Evolutionary conservation across 2,113 vertebrate species (phyloP), one percentile per base, ranked within the genome.

Genomic region (Fukomys damarensis): DNA sequence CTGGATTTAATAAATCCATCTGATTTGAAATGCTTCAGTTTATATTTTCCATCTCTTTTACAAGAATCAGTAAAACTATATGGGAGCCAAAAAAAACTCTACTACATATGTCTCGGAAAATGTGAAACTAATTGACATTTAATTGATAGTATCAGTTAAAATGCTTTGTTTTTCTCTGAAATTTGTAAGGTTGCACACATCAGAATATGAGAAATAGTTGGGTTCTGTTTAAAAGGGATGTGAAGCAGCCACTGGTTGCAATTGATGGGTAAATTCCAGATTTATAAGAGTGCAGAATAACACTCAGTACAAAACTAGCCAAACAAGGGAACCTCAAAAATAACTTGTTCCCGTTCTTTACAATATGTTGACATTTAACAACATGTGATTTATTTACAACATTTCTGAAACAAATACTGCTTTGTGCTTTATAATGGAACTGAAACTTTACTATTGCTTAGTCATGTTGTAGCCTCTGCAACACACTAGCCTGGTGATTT

Each of bases 111-210:
- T 83, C 79, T 91, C 26, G 70, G 11, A 86, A 66, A 79, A 22
- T n/a, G 6, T 80, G 63, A 95, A 96, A 72, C 54, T 65, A 83
- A 90, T 66, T 88, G 38, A 92, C 22, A 70, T 68, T 92, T 66
- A 19, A 46, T 59, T 17, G 46, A 54, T 5, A 76, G 5, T 2
- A 19, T 82, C 22, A 58, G 38, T 80, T 80, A 59, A 94, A 80
- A 66, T 41, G 52, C 13, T 74, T 90, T 80, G 26, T 20, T 90
- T 61, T 19, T 35, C n/a, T 32, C 0, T 46, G 22, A 92, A 89
- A 92, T 61, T 89, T 86, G 38, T 28, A 81, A 1, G 9, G 74
- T 79, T 54, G 24, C 32, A 56, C 13, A 43, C 5, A 89, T 56
- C 43, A 32, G 38, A 32, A 26, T 30, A 59, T 79, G 46, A 88